These are phyloP conservation scores for Antigone vipio DNA, from an alignment of 2,113 vertebrate species.

Conservation along the genomic window DNA sequence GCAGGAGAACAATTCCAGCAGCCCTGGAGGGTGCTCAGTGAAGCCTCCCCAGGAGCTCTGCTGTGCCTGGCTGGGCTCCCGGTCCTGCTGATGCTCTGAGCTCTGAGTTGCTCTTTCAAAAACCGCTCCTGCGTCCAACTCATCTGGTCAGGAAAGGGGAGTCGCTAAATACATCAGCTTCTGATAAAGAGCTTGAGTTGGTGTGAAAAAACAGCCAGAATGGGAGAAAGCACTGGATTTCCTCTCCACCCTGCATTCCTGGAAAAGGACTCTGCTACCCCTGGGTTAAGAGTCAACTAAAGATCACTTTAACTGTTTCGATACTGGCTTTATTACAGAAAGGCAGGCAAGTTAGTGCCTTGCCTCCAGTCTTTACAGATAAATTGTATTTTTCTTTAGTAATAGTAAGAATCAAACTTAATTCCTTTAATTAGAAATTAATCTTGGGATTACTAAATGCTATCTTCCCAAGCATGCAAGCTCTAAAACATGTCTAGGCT, in stretches of 20 bases:
- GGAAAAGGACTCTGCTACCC: neutral
- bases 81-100: neutral
- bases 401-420: no score
- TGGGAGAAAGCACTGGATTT: neutral
- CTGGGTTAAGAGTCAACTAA: neutral
- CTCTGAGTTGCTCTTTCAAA: neutral
- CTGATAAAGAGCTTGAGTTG: neutral
- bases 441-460: fast-evolving
- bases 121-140: neutral
- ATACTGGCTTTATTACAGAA: neutral
- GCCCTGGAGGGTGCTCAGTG: fast-evolving
- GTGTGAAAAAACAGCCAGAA: neutral
- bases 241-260: neutral
- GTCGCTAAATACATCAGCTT: neutral
- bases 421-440: neutral
- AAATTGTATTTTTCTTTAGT: fast-evolving
- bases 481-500: neutral
- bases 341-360: neutral
- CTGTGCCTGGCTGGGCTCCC: neutral
- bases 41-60: neutral
- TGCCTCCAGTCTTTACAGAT: fast-evolving
- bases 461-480: neutral
- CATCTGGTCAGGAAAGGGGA: neutral
- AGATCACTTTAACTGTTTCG: neutral
- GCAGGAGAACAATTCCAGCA: neutral